phyloP scores from a whole-genome alignment of 2,888 invertebrate species.

The Crocallis elinguaria region DNA sequence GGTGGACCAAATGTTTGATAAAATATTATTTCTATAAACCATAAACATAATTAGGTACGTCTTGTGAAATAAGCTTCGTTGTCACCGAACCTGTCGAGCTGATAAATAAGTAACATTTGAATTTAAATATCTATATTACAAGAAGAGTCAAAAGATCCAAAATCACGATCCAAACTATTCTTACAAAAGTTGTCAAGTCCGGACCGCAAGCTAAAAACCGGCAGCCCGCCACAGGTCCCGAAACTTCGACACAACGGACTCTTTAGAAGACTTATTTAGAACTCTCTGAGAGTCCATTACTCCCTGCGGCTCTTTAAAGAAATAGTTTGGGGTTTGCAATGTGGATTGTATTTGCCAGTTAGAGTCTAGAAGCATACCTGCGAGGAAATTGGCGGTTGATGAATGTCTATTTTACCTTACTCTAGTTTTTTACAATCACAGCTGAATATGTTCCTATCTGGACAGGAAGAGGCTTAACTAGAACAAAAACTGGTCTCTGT shows the following conservation, averaged over 20 bases:
- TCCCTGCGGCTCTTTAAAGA: slow-evolving; percentile 2
- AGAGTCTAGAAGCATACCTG: background rate
- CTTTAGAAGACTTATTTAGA: slow-evolving; percentile 22
- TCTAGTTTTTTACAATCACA: no score
- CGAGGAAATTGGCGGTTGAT: no score
- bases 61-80: no score
- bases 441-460: no score
- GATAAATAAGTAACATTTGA: background rate
- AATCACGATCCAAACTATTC: background rate
- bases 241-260: slow-evolving; percentile 15
- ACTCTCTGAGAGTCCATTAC: slow-evolving; percentile 9
- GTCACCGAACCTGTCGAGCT: no score
- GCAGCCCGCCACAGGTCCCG: slow-evolving; percentile 13
- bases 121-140: no score
- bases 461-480: no score
- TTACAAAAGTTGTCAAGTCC: slow-evolving; percentile 3
- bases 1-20: no score
- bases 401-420: no score
- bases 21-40: no score
- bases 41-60: no score
- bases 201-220: slow-evolving; percentile 2
- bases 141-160: background rate
- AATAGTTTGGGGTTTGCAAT: slow-evolving; percentile 1
- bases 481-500: no score
- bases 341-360: background rate